Evolutionary conservation across 2,113 vertebrate species (phyloP).

Genomic region (Mus spicilegus): DNA sequence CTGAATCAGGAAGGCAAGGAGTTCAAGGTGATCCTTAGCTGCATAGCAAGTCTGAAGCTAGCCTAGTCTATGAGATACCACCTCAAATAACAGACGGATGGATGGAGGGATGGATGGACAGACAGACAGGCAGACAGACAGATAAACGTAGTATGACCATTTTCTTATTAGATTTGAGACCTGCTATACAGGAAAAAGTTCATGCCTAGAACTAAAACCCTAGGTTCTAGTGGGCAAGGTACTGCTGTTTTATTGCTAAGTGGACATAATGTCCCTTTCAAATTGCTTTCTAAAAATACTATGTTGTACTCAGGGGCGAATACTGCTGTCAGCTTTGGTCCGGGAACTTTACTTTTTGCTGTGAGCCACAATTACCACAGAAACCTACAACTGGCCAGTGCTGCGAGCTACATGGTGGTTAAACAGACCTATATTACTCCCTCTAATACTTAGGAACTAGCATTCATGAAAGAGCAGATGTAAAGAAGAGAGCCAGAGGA

Average conservation of each 20-base stretch:
- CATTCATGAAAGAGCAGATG: not conserved
- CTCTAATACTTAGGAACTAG: not conserved
- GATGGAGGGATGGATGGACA: not conserved
- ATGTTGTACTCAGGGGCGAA: not conserved
- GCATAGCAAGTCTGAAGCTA: not conserved
- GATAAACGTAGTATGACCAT: not conserved
- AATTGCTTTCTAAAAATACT: not conserved
- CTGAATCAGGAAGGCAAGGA: not conserved
- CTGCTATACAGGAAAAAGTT: not conserved
- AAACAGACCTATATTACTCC: not conserved
- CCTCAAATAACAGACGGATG: not conserved
- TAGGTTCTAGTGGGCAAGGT: not conserved
- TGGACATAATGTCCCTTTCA: not conserved
- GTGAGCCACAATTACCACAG: not conserved
- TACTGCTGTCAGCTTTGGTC: not conserved
- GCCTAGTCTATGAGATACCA: not conserved
- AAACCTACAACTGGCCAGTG: not conserved
- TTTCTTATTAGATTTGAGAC: not conserved
- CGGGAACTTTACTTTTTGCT: not conserved
- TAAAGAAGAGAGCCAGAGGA: not conserved
- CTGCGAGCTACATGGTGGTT: not conserved
- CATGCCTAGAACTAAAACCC: not conserved
- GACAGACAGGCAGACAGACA: not conserved
- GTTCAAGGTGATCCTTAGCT: not conserved
- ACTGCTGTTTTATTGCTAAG: not conserved